Percentiles rank a stretch among this genome's conserved stretches.
These are phyloP conservation scores for Catharus minimus DNA, from an alignment of 2,113 vertebrate species.

Conservation along the genomic window DNA sequence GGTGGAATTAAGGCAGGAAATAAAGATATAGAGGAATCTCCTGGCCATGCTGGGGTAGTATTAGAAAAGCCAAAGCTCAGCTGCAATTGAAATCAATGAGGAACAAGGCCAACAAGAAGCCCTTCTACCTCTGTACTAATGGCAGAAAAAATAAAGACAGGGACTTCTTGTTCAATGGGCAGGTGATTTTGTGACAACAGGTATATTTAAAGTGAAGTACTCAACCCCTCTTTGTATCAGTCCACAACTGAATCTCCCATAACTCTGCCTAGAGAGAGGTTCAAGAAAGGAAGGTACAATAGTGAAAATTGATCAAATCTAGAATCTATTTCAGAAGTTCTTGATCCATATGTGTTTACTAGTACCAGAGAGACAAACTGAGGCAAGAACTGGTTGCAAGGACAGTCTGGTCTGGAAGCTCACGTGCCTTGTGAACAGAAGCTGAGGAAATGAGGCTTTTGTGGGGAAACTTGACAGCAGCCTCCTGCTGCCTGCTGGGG, in stretches of 20 bases:
- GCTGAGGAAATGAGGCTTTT: neutral
- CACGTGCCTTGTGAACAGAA: neutral
- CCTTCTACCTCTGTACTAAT: neutral
- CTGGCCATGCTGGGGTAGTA: neutral
- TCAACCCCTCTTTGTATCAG: neutral
- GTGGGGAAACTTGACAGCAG: neutral
- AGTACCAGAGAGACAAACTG: neutral
- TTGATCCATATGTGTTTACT: fast-evolving
- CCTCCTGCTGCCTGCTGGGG: neutral
- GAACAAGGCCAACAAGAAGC: neutral
- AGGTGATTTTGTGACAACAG: neutral
- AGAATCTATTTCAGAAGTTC: neutral
- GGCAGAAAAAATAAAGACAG: neutral
- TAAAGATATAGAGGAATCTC: neutral
- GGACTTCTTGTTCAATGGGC: neutral
- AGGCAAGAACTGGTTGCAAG: neutral
- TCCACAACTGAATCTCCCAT: neutral
- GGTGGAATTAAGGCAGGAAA: neutral
- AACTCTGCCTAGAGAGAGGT: neutral
- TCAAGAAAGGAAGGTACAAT: neutral
- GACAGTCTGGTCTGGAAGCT: neutral
- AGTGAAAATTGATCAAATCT: neutral
- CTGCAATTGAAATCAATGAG: neutral
- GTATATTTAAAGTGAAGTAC: neutral
- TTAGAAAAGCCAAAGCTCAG: neutral